Base-by-base conservation (phyloP, 2,888 invertebrate species). In the Sinhomidia bicolor region DNA sequence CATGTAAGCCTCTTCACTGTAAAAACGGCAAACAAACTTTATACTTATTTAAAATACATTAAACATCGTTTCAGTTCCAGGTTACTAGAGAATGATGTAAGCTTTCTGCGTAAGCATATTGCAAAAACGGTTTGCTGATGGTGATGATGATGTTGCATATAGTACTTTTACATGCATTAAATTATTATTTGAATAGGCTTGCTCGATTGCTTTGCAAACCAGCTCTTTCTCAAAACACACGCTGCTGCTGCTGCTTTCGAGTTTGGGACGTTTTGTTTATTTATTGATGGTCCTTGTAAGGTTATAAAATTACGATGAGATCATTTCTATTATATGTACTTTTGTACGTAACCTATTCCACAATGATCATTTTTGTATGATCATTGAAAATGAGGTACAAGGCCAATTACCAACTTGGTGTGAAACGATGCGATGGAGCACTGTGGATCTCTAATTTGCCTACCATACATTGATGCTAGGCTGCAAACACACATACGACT, bases 361-460 rank as follows among this genome's bases (percentile, higher is more conserved):
- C 6, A 17, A 36, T 36, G 29, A 29, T 60, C 36, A 36, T n/a
- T 32, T 23, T 44, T 62, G 32, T 79, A 68, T 62, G n/a, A n/a
- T n/a, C 68, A 74, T 60, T 71, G 57, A 80, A 74, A 86, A 86
- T 60, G 36, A 81, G 62, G 71, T 29, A 81, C 86, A 86, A 86
- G 87, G 87, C 74, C 78, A 87, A 87, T 87, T 87, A 87, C 82
- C 87, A 36, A 54, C 23, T 82, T 81, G 65, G 87, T 87, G 87
- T 76, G 82, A 87, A 74, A n/a, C n/a, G n/a, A n/a, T n/a, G n/a
- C n/a, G n/a, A n/a, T n/a, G n/a, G n/a, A n/a, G n/a, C n/a, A n/a
- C n/a, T n/a, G n/a, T n/a, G n/a, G n/a, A n/a, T n/a, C n/a, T n/a
- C n/a, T n/a, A n/a, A n/a, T n/a, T n/a, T n/a, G n/a, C n/a, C n/a